Evolutionary conservation across 2,113 vertebrate species (phyloP).

Genomic region (Ceyx melanurus): DNA sequence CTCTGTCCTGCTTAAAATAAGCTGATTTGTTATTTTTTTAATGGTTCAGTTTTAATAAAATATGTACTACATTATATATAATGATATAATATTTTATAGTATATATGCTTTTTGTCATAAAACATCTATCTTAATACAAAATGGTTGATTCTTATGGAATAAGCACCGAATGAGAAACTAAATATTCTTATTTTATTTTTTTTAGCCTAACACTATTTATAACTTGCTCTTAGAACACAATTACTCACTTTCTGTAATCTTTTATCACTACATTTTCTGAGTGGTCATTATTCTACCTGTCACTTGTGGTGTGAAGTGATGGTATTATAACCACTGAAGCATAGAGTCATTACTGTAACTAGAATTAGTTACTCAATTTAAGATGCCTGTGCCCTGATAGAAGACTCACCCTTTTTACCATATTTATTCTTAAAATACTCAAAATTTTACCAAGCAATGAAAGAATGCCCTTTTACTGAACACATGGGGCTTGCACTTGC

Average conservation of each 20-base stretch:
- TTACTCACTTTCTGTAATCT: background rate
- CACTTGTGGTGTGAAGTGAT: background rate
- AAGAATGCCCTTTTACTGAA: background rate
- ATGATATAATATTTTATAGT: background rate
- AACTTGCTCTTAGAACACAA: background rate
- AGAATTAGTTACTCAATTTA: background rate
- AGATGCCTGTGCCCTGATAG: background rate
- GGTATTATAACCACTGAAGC: background rate
- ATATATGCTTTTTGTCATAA: background rate
- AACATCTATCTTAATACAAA: background rate
- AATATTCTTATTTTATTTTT: background rate
- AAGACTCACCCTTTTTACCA: background rate
- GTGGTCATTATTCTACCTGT: background rate
- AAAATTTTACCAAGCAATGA: background rate
- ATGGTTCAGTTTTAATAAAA: background rate
- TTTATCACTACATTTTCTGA: background rate
- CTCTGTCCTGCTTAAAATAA: background rate
- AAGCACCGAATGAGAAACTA: background rate
- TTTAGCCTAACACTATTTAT: background rate
- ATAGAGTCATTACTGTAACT: background rate
- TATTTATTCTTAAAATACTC: background rate
- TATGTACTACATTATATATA: background rate
- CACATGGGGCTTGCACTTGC: rapidly evolving
- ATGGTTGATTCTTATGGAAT: background rate
- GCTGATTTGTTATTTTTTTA: background rate